A percentile compares a stretch with the other conserved stretches of the same genome.
These are phyloP conservation scores for Zaprionus obscuricornis DNA, from an alignment of 2,888 invertebrate genomes.

Conservation along the genomic window DNA sequence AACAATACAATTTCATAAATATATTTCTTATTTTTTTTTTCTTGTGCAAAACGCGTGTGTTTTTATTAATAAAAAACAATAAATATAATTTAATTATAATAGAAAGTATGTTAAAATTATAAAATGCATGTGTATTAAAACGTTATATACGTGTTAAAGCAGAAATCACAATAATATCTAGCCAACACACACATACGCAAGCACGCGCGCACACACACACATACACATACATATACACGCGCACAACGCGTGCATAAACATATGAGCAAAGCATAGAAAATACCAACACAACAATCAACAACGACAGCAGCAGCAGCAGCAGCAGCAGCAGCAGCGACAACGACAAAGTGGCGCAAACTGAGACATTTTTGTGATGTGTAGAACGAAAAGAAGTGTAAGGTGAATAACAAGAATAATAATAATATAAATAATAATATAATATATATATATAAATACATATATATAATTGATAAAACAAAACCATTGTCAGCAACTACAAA, in stretches of 20 bases:
- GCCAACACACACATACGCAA: conserved; percentile 6
- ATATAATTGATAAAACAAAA: conserved; percentile 52
- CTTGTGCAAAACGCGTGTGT: conserved; percentile 36
- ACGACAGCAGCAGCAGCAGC: conserved; percentile 8
- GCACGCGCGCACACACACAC: conserved; percentile 15
- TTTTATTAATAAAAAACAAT: conserved; percentile 9
- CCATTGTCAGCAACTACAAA: too few relatives aligned
- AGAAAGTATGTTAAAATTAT: conserved; percentile 6
- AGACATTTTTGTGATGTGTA: too few relatives aligned
- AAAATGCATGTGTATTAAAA: conserved; percentile 23
- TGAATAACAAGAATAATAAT: too few relatives aligned
- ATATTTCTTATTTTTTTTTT: conserved; percentile 45
- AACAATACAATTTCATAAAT: conserved; percentile 35
- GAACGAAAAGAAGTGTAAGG: too few relatives aligned
- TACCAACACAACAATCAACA: conserved; percentile 25
- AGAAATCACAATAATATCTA: conserved; percentile 18
- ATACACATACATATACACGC: conserved; percentile 16
- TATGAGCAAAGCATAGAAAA: conserved; percentile 40
- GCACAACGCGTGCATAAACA: conserved; percentile 29
- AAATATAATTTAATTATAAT: conserved; percentile 1
- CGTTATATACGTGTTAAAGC: conserved; percentile 15
- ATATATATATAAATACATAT: too few relatives aligned
- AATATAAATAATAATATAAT: too few relatives aligned
- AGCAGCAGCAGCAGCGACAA: too few relatives aligned
- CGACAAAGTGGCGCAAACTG: too few relatives aligned